These are phyloP conservation scores for Sebastes hubbsi DNA, from an alignment of 2,797 vertebrate genomes.

Conservation along the genomic window DNA sequence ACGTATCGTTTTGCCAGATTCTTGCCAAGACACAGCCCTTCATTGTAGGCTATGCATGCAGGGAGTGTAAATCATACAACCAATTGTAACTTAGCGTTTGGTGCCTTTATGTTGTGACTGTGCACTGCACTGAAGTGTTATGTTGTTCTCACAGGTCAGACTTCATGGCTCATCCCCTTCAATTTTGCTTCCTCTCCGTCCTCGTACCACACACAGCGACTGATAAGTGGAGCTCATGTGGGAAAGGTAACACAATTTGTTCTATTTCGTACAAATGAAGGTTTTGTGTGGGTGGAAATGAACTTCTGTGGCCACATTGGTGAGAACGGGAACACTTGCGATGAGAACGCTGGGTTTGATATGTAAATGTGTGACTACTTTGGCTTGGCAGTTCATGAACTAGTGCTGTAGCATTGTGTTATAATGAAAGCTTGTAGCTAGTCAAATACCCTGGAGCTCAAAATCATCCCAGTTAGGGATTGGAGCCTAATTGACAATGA, in stretches of 20 bases:
- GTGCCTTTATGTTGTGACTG: background rate
- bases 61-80: background rate
- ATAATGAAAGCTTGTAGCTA: constrained; percentile 41
- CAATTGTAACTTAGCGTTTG: background rate
- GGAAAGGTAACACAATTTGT: constrained; percentile 13
- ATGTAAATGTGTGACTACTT: constrained; percentile 43
- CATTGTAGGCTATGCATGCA: background rate
- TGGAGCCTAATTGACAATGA: constrained; percentile 56
- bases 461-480: constrained; percentile 45
- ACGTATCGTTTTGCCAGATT: too few species aligned
- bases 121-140: background rate
- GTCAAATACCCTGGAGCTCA: constrained; percentile 52
- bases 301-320: constrained; percentile 8
- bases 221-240: constrained; percentile 31
- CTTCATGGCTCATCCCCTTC: background rate
- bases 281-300: constrained; percentile 32
- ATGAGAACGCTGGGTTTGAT: constrained; percentile 17
- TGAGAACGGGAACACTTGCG: background rate
- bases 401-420: constrained; percentile 29
- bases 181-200: constrained; percentile 17
- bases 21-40: too few species aligned
- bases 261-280: constrained; percentile 9
- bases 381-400: constrained; percentile 31
- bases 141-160: constrained; percentile 1
- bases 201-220: background rate